Base-by-base conservation (phyloP, 2,113 vertebrate genomes). In the Platichthys flesus region DNA sequence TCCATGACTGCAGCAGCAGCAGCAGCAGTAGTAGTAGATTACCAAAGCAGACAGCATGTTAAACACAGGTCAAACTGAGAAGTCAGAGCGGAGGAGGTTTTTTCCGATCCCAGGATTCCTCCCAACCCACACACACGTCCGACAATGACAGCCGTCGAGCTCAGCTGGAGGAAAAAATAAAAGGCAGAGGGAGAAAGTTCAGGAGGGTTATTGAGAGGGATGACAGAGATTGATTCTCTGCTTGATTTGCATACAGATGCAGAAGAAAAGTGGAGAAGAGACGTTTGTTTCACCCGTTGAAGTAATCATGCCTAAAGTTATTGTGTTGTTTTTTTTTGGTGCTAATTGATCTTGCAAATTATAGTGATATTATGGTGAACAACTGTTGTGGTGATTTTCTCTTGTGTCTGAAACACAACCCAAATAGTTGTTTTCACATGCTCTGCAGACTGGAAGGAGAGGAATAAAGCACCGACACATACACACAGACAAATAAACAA, bases 81-180 rank as follows among this genome's bases (percentile, higher is more conserved):
- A 86, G 85, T 87, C 76, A 74, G 73, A 81, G 83, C 59, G 67
- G 82, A 84, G 85, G 88, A 89, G 91, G 90, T 91, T 90, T 89
- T 91, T 91, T 89, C 87, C 90, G 67, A 83, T 87, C 79, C 82
- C 85, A 89, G 78, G 92, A 93, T 93, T 94, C 90, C 85, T 90
- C 84, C 58, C 83, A 88, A 88, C 88, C 89, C 91, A 92, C 92
- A 89, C 87, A 78, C 87, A 90, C 89, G 86, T 93, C 87, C 85
- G 91, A 88, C 85, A 86, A 71, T 52, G 80, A 85, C 82, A 81
- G 79, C 85, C 87, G 81, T 66, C 16, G 37, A 76, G 88, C 88
- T 88, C 78, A 88, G 62, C 64, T 59, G 76, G 45, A 51, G 60
- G 37, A 9, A 21, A 35, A 58, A 71, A 65, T 58, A 70, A 63